Evolutionary conservation across 2,888 invertebrate species (phyloP).

Genomic region (Drosophila buzzatii): DNA sequence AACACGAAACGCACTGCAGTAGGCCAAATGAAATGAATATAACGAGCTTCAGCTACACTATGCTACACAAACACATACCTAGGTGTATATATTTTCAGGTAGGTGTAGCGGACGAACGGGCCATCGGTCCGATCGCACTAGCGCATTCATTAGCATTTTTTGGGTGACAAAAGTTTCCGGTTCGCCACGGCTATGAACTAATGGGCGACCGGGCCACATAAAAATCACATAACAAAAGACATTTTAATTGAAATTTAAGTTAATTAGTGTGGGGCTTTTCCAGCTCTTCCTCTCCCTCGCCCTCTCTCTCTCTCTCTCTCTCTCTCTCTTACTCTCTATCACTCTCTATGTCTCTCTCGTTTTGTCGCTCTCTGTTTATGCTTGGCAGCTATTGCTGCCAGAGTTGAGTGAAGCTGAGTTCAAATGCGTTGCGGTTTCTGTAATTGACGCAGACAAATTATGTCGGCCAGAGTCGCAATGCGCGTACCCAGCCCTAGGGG

Average conservation of each 20-base stretch:
- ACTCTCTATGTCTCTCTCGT: too few relatives aligned
- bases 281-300: conserved; percentile 7
- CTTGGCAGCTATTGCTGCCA: conserved; percentile 11
- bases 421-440: conserved; percentile 45
- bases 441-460: conserved; percentile 65
- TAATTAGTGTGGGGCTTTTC: conserved; percentile 72
- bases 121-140: conserved; percentile 22
- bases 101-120: conserved; percentile 33
- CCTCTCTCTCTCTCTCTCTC: neutral
- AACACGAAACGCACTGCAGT: conserved; percentile 45
- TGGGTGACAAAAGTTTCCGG: conserved; percentile 83
- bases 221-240: conserved; percentile 80
- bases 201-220: conserved; percentile 62
- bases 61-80: neutral
- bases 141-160: conserved; percentile 76
- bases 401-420: conserved; percentile 1
- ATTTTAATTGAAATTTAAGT: conserved; percentile 82
- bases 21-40: conserved; percentile 49
- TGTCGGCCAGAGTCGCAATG: conserved; percentile 19
- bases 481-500: neutral
- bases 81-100: conserved; percentile 16
- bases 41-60: conserved; percentile 45
- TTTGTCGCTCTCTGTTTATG: conserved; percentile 25
- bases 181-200: conserved; percentile 76
- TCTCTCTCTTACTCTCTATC: neutral